phyloP scores from a whole-genome alignment of 2,888 invertebrate species.

The Muscina levida region DNA sequence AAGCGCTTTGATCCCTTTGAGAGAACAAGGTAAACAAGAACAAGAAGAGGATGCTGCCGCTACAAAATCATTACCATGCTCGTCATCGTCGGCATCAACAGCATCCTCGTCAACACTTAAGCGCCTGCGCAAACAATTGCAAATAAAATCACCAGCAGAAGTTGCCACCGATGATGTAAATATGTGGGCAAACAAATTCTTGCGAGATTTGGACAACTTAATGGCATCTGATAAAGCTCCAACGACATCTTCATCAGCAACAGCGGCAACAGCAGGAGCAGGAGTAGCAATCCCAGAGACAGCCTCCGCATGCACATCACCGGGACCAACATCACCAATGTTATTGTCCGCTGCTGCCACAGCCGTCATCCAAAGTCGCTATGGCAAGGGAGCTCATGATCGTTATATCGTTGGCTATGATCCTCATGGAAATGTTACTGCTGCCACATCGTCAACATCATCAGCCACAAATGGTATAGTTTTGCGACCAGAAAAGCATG shows the following conservation, averaged over 20 bases:
- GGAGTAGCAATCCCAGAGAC: slow-evolving; percentile 71
- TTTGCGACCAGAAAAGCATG: slow-evolving; percentile 79
- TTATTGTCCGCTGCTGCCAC: slow-evolving; percentile 75
- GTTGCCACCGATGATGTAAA: slow-evolving; percentile 76
- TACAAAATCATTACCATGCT: slow-evolving; percentile 51
- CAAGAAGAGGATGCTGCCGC: slow-evolving; percentile 37
- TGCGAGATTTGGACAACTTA: slow-evolving; percentile 79
- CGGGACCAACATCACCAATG: slow-evolving; percentile 72
- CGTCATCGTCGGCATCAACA: slow-evolving; percentile 37
- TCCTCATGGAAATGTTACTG: slow-evolving; percentile 40
- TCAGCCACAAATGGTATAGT: slow-evolving; percentile 73
- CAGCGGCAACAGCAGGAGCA: slow-evolving; percentile 72
- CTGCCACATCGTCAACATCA: slow-evolving; percentile 57
- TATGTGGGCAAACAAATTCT: slow-evolving; percentile 80
- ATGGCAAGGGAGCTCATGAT: slow-evolving; percentile 69
- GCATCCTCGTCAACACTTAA: slow-evolving; percentile 64
- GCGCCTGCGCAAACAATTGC: slow-evolving; percentile 67
- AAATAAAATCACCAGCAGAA: slow-evolving; percentile 64
- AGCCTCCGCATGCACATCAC: slow-evolving; percentile 68
- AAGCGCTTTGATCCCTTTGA: slow-evolving; percentile 64
- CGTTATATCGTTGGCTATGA: slow-evolving; percentile 51
- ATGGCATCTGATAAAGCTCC: slow-evolving; percentile 77
- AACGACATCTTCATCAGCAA: slow-evolving; percentile 70
- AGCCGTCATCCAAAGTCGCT: slow-evolving; percentile 75
- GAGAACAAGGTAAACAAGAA: slow-evolving; percentile 60